phyloP scores from a whole-genome alignment of 2,888 invertebrate genomes.

The Colostygia pectinataria region DNA sequence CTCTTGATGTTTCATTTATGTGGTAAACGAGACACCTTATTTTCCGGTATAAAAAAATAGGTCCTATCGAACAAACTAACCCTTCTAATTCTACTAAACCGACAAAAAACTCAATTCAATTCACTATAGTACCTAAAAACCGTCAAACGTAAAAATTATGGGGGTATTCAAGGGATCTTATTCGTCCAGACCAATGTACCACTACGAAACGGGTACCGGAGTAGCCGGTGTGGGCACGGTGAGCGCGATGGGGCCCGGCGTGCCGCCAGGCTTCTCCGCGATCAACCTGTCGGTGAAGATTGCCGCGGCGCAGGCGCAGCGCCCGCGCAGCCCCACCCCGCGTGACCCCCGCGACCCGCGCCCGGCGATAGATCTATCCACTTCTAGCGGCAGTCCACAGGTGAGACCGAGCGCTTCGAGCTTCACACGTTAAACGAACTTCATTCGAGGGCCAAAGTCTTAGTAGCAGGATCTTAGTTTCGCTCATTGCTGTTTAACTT shows the following conservation, averaged over 20 bases:
- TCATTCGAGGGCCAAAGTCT: no score
- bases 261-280: constrained; percentile 90
- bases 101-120: constrained; percentile 1
- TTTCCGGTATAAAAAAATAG: constrained; percentile 15
- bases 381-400: constrained; percentile 95
- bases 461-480: constrained; percentile 16
- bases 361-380: constrained; percentile 93
- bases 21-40: constrained; percentile 72
- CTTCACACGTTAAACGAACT: constrained; percentile 1
- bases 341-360: constrained; percentile 90
- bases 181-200: constrained; percentile 89
- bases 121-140: constrained; percentile 1
- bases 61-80: constrained; percentile 7
- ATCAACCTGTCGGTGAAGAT: constrained; percentile 94
- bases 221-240: constrained; percentile 84
- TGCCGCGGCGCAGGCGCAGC: constrained; percentile 87
- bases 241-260: constrained; percentile 85
- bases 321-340: constrained; percentile 88
- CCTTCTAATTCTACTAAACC: neutral
- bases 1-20: constrained; percentile 52
- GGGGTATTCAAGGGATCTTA: constrained; percentile 38
- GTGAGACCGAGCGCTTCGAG: constrained; percentile 73
- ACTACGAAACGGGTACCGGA: constrained; percentile 85
- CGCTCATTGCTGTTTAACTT: constrained; percentile 24
- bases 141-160: constrained; percentile 3